These are phyloP conservation scores for Amphimallon solstitiale DNA, from an alignment of 2,888 invertebrate species.

Conservation along the genomic window DNA sequence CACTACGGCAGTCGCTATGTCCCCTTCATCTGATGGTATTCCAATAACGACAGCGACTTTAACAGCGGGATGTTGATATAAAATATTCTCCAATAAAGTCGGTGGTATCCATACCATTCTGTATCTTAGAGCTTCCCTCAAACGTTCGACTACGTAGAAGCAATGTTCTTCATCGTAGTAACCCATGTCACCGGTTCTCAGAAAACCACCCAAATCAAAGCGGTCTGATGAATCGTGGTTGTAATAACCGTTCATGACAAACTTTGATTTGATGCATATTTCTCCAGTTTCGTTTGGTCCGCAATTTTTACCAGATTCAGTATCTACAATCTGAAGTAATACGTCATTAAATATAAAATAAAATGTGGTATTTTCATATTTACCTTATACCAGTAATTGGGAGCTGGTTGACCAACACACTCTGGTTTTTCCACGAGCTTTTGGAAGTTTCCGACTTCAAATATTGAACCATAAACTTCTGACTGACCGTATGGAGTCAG, in stretches of 20 bases:
- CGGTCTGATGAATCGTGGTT: conserved; percentile 61
- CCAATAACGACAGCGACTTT: conserved; percentile 53
- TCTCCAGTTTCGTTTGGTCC: conserved; percentile 66
- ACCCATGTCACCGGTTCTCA: conserved; percentile 66
- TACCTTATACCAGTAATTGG: conserved; percentile 9
- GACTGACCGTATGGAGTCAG: conserved; percentile 27
- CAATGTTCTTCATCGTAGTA: conserved; percentile 65
- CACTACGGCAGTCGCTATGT: conserved; percentile 55
- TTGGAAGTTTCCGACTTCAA: neutral
- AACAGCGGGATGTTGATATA: conserved; percentile 54
- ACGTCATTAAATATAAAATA: no score
- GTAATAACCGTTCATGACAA: conserved; percentile 63
- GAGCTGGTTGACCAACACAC: neutral
- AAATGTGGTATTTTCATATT: neutral
- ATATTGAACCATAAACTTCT: neutral
- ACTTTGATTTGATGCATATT: conserved; percentile 63
- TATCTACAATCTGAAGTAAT: conserved; percentile 48
- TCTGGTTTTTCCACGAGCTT: neutral
- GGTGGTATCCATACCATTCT: conserved; percentile 64
- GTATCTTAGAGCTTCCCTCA: conserved; percentile 66
- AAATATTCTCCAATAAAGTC: conserved; percentile 50
- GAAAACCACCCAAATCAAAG: conserved; percentile 63
- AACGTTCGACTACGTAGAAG: conserved; percentile 64
- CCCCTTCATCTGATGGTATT: conserved; percentile 56
- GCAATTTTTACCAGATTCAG: conserved; percentile 60